Evolutionary conservation across 2,113 vertebrate species (phyloP).

Genomic region (Tachysurus fulvidraco): DNA sequence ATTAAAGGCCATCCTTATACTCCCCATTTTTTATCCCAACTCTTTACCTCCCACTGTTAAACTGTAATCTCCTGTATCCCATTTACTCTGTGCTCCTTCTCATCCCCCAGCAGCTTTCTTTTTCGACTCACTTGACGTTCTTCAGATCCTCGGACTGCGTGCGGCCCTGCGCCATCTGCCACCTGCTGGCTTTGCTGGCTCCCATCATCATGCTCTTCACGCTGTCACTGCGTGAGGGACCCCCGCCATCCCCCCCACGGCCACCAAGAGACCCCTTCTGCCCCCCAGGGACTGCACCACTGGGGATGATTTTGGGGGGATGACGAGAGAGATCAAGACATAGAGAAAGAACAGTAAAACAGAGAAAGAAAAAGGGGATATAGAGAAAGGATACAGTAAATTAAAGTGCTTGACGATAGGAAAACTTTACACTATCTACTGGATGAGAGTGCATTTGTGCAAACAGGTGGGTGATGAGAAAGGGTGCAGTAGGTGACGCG

Average conservation of each 20-base stretch:
- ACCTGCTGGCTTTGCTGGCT: slow-evolving; percentile 83
- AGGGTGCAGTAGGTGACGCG: neutral
- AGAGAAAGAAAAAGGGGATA: slow-evolving; percentile 64
- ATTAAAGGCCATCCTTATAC: neutral
- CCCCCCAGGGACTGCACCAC: slow-evolving; percentile 90
- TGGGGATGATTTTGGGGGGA: slow-evolving; percentile 71
- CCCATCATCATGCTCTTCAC: slow-evolving; percentile 89
- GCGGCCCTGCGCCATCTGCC: slow-evolving; percentile 94
- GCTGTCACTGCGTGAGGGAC: slow-evolving; percentile 85
- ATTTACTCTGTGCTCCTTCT: neutral
- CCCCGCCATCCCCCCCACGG: slow-evolving; percentile 80
- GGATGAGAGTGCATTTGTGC: slow-evolving; percentile 4
- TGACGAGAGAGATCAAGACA: slow-evolving; percentile 61
- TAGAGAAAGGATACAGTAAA: slow-evolving; percentile 57
- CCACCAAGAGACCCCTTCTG: slow-evolving; percentile 86
- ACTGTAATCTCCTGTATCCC: neutral
- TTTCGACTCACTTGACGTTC: slow-evolving; percentile 90
- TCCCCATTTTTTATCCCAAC: slow-evolving; percentile 19
- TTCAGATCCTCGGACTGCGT: slow-evolving; percentile 93
- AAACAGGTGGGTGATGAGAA: slow-evolving; percentile 1
- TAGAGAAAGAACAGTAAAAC: slow-evolving; percentile 53
- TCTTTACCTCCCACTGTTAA: slow-evolving; percentile 9
- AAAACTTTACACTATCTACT: slow-evolving; percentile 40
- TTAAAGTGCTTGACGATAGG: slow-evolving; percentile 55
- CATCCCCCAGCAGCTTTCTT: slow-evolving; percentile 12